These are phyloP conservation scores for Priapulus caudatus DNA, from an alignment of 2,888 invertebrate species.

Conservation along the genomic window DNA sequence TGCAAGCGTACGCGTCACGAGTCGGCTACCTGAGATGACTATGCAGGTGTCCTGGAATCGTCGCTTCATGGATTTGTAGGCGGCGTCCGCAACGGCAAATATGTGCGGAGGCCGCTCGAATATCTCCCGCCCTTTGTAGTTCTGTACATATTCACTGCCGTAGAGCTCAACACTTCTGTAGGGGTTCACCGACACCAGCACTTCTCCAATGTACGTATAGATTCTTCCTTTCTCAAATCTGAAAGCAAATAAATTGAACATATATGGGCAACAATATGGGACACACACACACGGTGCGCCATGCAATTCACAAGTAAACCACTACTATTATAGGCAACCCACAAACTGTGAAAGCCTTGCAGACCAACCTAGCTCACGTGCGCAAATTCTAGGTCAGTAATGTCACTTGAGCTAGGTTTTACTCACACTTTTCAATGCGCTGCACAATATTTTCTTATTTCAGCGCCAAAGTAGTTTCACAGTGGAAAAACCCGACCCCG, in stretches of 20 bases:
- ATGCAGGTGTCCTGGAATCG: constrained; percentile 86
- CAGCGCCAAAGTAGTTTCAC: too few relatives aligned
- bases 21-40: constrained; percentile 58
- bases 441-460: too few relatives aligned
- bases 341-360: too few relatives aligned
- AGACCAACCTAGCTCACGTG: too few relatives aligned
- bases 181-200: constrained; percentile 86
- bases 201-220: constrained; percentile 98
- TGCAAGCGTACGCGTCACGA: too few relatives aligned
- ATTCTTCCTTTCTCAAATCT: constrained; percentile 81
- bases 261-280: constrained; percentile 6
- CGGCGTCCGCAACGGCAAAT: constrained; percentile 93
- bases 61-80: constrained; percentile 84
- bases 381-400: too few relatives aligned
- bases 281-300: too few relatives aligned
- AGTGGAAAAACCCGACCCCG: too few relatives aligned
- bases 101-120: constrained; percentile 95
- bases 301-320: too few relatives aligned
- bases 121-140: constrained; percentile 86
- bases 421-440: too few relatives aligned
- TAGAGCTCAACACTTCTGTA: constrained; percentile 87
- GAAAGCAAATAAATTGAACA: constrained; percentile 36
- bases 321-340: too few relatives aligned
- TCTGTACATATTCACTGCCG: constrained; percentile 66
- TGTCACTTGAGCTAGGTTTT: too few relatives aligned